Base-by-base conservation (phyloP, 2,888 invertebrate species). In the Amiota communis region DNA sequence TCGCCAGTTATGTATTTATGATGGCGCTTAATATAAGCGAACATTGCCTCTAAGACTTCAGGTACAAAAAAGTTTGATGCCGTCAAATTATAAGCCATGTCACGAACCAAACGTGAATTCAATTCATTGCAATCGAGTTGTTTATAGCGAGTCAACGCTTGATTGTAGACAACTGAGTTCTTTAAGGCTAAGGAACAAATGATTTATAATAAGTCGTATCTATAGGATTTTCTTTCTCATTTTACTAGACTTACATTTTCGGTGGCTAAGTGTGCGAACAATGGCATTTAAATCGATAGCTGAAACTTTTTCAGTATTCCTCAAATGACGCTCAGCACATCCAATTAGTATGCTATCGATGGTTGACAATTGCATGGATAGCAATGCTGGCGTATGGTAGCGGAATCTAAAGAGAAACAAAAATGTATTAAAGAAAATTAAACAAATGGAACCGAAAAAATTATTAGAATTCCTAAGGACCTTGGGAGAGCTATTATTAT, bases 71-170 rank as follows among this genome's bases (percentile, higher is more conserved):
- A 90, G 75, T 89, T 87, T 0, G 90, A 90, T 1, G 84, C 73
- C 61, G 86, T 85, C 17, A 92, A 88, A 77, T 89, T 89, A 71
- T 87, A 90, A 0, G 88, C 81, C 76, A 91, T 86, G 75, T 90
- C 91, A 53, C 91, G 89, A 36, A 92, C 86, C 12, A 87, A 78
- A 61, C 91, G 89, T 1, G 92, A 92, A 67, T 89, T 90, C 59
- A 91, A 81, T 57, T 86, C 83, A 8, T 86, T 80, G 53, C 84
- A 77, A n/a, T 83, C 71, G 1, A 81, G 78, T 9, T 79, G 82
- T 56, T 88, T 88, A 73, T 89, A 91, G 71, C 87, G 87, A 2
- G 83, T 78, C 6, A 91, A 76, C 8, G 91, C 87, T 67, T 83
- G 80, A 48, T 89, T 82, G 36, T 89, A 89, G 0, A 89, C 80